phyloP scores from a whole-genome alignment of 2,113 vertebrate species.

The Mesocricetus auratus region DNA sequence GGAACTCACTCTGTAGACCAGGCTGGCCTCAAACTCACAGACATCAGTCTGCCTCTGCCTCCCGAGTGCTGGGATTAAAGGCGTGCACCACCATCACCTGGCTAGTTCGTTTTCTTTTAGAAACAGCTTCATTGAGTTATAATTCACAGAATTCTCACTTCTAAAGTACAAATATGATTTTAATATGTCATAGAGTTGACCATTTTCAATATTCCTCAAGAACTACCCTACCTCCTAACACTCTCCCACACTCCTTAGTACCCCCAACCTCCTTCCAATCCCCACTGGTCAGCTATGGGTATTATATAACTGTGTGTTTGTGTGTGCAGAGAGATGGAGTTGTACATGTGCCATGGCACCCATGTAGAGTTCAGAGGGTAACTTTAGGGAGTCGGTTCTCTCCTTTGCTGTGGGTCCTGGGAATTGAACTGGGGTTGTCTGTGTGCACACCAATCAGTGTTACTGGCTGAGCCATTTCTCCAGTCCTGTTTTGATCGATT shows the following conservation, averaged over 20 bases:
- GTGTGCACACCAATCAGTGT: not conserved
- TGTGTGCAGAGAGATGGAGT: not conserved
- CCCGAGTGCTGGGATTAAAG: too few species aligned
- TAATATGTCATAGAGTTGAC: not conserved
- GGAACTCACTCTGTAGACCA: too few species aligned
- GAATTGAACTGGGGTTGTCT: not conserved
- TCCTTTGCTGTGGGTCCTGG: not conserved
- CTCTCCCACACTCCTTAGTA: not conserved
- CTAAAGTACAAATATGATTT: slow-evolving; percentile 7
- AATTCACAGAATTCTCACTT: not conserved
- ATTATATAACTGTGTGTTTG: not conserved
- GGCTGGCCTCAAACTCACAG: too few species aligned
- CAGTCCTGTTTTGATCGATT: not conserved
- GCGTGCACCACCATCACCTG: too few species aligned
- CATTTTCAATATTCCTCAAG: slow-evolving; percentile 19
- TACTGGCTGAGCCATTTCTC: not conserved
- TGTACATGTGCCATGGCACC: not conserved
- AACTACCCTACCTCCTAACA: not conserved
- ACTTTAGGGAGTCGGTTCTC: not conserved
- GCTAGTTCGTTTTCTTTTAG: not conserved
- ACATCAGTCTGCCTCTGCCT: too few species aligned
- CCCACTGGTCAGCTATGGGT: not conserved
- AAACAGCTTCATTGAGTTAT: slow-evolving; percentile 10
- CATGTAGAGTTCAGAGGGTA: not conserved
- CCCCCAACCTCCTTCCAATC: not conserved